These are phyloP conservation scores for Scaptodrosophila lebanonensis DNA, from an alignment of 1,140 invertebrate species.

Conservation along the genomic window DNA sequence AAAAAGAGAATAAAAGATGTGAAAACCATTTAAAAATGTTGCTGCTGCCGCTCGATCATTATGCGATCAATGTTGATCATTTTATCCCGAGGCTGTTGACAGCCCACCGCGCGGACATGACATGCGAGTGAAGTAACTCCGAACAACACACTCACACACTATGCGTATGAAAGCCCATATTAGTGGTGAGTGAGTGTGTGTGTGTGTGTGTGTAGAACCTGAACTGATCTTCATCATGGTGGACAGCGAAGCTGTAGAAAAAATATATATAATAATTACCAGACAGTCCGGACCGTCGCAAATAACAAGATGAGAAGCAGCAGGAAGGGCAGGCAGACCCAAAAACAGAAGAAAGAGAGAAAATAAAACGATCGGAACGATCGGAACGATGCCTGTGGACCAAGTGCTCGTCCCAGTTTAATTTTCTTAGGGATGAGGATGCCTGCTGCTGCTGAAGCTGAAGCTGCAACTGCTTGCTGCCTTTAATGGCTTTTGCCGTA, in stretches of 20 bases:
- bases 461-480: not conserved
- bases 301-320: constrained; percentile 32
- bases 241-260: constrained; percentile 38
- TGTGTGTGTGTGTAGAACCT: constrained; percentile 36
- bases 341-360: constrained; percentile 9
- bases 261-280: constrained; percentile 65
- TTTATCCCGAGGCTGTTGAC: constrained; percentile 76
- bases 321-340: not conserved
- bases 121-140: constrained; percentile 55
- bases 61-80: constrained; percentile 77
- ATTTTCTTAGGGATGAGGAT: constrained; percentile 45
- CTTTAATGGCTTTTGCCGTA: constrained; percentile 65
- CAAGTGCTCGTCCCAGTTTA: constrained; percentile 50
- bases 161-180: too few species aligned
- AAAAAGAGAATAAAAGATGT: too few species aligned
- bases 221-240: constrained; percentile 70
- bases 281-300: constrained; percentile 23
- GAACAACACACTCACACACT: constrained; percentile 5
- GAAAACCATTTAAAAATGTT: constrained; percentile 61
- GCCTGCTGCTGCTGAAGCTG: not conserved
- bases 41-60: constrained; percentile 56
- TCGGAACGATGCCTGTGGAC: too few species aligned
- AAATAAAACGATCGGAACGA: not conserved
- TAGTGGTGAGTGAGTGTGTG: not conserved
- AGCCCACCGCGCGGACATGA: constrained; percentile 76